phyloP scores from a whole-genome alignment of 2,113 vertebrate species.

The Monarcha castaneiventris region DNA sequence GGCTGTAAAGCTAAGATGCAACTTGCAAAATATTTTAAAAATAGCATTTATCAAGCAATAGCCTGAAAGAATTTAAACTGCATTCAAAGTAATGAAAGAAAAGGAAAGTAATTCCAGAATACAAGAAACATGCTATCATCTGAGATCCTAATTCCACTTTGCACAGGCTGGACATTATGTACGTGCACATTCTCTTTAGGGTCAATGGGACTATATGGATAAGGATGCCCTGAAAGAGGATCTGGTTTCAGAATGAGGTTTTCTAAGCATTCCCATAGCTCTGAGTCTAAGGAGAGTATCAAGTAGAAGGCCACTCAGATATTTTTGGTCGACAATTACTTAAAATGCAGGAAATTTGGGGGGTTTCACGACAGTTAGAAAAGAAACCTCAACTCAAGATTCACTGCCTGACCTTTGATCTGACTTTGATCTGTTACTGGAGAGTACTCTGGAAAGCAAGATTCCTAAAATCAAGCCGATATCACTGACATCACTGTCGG shows the following conservation, averaged over 20 bases:
- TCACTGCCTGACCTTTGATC: neutral
- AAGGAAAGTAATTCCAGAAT: neutral
- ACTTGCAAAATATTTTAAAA: neutral
- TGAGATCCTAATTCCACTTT: neutral
- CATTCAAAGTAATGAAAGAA: neutral
- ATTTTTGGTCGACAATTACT: neutral
- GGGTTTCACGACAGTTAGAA: neutral
- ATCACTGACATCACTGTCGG: neutral
- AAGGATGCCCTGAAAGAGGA: neutral
- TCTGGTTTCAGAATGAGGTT: neutral
- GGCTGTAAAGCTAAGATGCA: neutral
- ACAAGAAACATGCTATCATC: neutral
- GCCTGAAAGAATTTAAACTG: neutral
- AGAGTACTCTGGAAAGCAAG: neutral
- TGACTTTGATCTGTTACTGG: neutral
- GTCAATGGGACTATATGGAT: neutral
- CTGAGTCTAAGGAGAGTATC: neutral
- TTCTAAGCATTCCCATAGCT: neutral
- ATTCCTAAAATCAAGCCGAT: neutral
- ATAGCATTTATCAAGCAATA: neutral
- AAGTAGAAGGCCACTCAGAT: neutral
- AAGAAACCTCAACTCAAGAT: neutral
- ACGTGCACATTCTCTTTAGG: neutral
- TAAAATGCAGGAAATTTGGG: neutral
- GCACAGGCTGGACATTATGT: neutral